A percentile compares a stretch with the other conserved stretches of the same genome.
phyloP scores from a whole-genome alignment of 2,888 invertebrate species.

The Dexiosoma caninum region DNA sequence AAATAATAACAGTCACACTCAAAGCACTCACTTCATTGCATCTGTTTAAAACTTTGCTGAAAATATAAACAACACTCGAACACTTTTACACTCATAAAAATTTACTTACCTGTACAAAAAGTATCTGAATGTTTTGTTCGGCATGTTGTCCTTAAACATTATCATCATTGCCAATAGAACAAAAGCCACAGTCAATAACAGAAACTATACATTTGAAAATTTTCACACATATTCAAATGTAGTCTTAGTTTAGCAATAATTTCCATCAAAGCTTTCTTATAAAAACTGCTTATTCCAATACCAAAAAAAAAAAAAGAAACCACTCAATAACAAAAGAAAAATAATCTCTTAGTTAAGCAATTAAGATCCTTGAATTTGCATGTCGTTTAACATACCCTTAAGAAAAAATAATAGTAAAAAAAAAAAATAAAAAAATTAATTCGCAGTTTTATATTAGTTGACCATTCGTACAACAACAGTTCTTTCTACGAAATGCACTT shows the following conservation, averaged over 20 bases:
- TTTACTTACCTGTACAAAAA: not conserved
- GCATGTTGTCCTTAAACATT: conserved; percentile 42
- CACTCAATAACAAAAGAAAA: not conserved
- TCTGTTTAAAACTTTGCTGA: not conserved
- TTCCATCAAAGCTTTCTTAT: conserved; percentile 17
- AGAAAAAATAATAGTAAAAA: too few species aligned
- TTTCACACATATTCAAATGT: not conserved
- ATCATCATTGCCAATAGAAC: conserved; percentile 4
- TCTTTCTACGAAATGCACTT: conserved; percentile 34
- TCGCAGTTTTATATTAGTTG: not conserved
- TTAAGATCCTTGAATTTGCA: conserved; percentile 23
- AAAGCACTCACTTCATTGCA: not conserved
- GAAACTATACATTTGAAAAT: conserved; percentile 1
- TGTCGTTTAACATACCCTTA: conserved; percentile 20
- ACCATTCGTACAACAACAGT: not conserved
- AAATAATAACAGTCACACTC: not conserved
- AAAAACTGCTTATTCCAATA: not conserved
- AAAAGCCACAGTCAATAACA: not conserved
- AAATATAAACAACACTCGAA: not conserved
- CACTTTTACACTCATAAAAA: not conserved
- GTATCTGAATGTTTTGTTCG: not conserved
- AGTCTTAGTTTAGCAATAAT: conserved; percentile 16
- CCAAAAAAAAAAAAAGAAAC: not conserved
- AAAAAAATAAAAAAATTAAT: too few species aligned
- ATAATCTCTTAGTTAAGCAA: not conserved